Percentiles rank a stretch among this genome's conserved stretches.
Evolutionary conservation across 2,797 vertebrate species (phyloP).

Genomic region (Thunnus albacares): DNA sequence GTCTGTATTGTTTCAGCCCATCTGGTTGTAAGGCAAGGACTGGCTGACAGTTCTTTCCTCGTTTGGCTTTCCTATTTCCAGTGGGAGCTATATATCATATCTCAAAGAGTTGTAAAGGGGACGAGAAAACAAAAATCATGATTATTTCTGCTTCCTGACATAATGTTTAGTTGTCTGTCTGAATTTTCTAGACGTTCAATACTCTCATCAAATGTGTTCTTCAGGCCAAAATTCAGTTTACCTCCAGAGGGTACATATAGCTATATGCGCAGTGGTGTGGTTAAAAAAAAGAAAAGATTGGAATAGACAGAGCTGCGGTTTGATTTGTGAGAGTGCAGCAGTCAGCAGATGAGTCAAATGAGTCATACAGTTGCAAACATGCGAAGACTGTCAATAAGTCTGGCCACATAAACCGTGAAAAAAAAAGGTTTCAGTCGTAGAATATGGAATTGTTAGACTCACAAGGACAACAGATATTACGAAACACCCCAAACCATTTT

Average conservation of each 20-base stretch:
- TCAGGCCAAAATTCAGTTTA: slow-evolving; percentile 16
- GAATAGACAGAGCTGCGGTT: slow-evolving; percentile 20
- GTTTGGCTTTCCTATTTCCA: slow-evolving; percentile 33
- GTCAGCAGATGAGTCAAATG: slow-evolving; percentile 34
- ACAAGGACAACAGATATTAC: not conserved
- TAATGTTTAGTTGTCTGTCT: slow-evolving; percentile 21
- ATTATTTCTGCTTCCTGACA: slow-evolving; percentile 25
- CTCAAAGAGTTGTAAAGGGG: slow-evolving; percentile 23
- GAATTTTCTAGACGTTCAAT: slow-evolving; percentile 21
- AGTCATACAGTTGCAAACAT: slow-evolving; percentile 29
- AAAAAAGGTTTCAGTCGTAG: not conserved
- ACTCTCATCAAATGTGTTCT: slow-evolving; percentile 28
- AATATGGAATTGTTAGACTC: slow-evolving; percentile 7
- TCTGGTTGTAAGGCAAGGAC: slow-evolving; percentile 44
- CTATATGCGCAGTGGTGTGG: not conserved
- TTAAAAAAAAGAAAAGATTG: slow-evolving; percentile 14
- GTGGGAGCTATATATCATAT: slow-evolving; percentile 35
- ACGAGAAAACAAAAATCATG: slow-evolving; percentile 9
- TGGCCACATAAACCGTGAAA: not conserved
- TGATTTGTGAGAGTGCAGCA: slow-evolving; percentile 36
- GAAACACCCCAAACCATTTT: not conserved
- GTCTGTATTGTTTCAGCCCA: slow-evolving; percentile 51
- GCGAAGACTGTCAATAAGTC: slow-evolving; percentile 20
- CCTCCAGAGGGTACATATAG: not conserved
- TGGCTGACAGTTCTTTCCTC: slow-evolving; percentile 38